Conservation (phyloP, 2,888 invertebrate genomes). For the Machimus rusticus region DNA sequence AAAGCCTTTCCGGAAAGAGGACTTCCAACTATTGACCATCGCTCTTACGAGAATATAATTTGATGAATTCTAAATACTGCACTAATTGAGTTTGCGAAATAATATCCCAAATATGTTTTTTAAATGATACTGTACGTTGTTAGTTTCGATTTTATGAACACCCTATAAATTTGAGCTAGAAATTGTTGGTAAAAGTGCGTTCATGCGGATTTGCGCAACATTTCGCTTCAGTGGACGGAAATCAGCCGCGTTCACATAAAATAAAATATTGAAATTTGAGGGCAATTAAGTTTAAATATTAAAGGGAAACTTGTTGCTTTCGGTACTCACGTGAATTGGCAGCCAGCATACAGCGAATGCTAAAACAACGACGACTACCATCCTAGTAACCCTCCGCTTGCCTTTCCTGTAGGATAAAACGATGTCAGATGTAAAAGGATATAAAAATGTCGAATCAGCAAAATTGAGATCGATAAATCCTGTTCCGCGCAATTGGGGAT, state of each 20-base stretch:
- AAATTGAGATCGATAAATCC: constrained; percentile 23
- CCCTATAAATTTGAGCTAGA: not conserved
- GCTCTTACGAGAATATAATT: not conserved
- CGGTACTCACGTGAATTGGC: constrained; percentile 81
- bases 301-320: not conserved
- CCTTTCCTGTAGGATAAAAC: constrained; percentile 70
- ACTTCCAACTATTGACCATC: too few species aligned
- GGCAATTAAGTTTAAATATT: not conserved
- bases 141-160: not conserved
- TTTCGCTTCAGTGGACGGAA: not conserved
- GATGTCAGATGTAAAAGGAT: not conserved
- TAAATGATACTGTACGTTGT: not conserved
- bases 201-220: not conserved
- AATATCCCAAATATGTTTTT: not conserved
- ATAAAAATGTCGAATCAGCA: constrained; percentile 21
- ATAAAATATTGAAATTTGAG: not conserved
- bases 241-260: not conserved
- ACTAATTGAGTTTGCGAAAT: not conserved
- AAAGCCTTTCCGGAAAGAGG: not conserved
- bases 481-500: not conserved
- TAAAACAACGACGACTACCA: constrained; percentile 90
- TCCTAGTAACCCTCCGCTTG: constrained; percentile 87
- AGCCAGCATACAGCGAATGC: constrained; percentile 95
- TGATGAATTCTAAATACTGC: not conserved
- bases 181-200: not conserved